Evolutionary conservation across 64 coral and sea anemone genomes (phyloP), one percentile per base, ranked within the genome.

Genomic region (Pachyseris speciosa): DNA sequence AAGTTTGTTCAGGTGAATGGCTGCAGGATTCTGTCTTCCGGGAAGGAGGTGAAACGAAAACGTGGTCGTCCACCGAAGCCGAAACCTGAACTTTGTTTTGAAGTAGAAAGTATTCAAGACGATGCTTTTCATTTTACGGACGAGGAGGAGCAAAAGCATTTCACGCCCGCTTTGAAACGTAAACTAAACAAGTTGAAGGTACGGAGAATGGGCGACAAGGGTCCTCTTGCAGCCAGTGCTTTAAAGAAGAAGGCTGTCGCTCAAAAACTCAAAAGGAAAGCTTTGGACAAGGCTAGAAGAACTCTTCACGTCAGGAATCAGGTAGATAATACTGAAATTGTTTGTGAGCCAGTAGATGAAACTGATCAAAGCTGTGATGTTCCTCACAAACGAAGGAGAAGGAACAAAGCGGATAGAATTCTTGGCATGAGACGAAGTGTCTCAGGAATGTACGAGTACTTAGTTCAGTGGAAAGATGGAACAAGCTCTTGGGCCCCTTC

Each of bases 381-480:
- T 69, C 25, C 68, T 47, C 91, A 80, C 38, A 92, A 86, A 94
- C 38, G 86, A 20, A 78, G 91, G 75, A 71, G 88, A 12, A 86
- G 95, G 66, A 96, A 93, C 58, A 96, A 90, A 60, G 88, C 93
- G 37, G 95, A 96, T 43, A 76, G 85, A 72, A 80, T 96, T 48
- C 72, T 96, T 68, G 95, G 95, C 32, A 93, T 96, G 95, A 89
- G 95, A 49, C 59, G 67, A 15, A 92, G 90, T 50, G 22, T 86
- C 64, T 84, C 63, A 25, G 90, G 90, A 7, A 50, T 52, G 2
- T 96, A 96, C 80, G 95, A 96, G 73, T 96, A 93, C 76, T 74
- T 96, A 64, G 95, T 96, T 64, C 95, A 96, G 79, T 96, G 91
- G 91, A 96, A 96, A 74, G 95, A 96, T 93, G 95, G 95, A 61